Evolutionary conservation across 2,113 vertebrate species (phyloP).

Genomic region (Peromyscus polionotus): DNA sequence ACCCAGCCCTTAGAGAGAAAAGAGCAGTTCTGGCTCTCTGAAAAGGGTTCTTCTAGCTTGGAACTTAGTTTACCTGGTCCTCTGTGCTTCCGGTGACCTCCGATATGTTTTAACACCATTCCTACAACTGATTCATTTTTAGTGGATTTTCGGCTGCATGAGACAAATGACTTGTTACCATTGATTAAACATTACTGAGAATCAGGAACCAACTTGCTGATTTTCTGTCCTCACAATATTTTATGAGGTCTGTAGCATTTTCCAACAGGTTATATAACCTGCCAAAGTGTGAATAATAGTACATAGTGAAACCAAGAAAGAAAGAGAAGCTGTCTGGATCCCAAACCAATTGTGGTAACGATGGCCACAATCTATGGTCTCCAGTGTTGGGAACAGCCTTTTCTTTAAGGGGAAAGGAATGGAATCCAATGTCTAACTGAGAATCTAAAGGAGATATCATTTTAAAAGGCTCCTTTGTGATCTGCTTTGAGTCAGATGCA

Average conservation of each 20-base stretch:
- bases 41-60: not conserved
- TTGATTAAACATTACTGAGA: not conserved
- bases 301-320: not conserved
- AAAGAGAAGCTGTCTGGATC: not conserved
- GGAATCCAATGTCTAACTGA: constrained; percentile 13
- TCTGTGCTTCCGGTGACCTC: not conserved
- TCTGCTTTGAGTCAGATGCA: constrained; percentile 16
- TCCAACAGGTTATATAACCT: constrained; percentile 15
- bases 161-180: not conserved
- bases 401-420: constrained; percentile 7
- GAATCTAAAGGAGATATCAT: constrained; percentile 2
- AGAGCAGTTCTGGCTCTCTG: not conserved
- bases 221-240: not conserved
- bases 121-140: not conserved
- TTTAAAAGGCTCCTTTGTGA: not conserved
- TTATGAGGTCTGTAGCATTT: not conserved
- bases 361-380: not conserved
- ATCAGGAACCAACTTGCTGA: constrained; percentile 6
- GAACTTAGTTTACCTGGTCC: not conserved
- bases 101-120: not conserved
- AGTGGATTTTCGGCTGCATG: not conserved
- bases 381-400: not conserved
- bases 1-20: not conserved
- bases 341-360: not conserved
- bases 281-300: not conserved